Base-by-base conservation (phyloP, 2,797 vertebrate genomes). In the Cichlasoma orientale region DNA sequence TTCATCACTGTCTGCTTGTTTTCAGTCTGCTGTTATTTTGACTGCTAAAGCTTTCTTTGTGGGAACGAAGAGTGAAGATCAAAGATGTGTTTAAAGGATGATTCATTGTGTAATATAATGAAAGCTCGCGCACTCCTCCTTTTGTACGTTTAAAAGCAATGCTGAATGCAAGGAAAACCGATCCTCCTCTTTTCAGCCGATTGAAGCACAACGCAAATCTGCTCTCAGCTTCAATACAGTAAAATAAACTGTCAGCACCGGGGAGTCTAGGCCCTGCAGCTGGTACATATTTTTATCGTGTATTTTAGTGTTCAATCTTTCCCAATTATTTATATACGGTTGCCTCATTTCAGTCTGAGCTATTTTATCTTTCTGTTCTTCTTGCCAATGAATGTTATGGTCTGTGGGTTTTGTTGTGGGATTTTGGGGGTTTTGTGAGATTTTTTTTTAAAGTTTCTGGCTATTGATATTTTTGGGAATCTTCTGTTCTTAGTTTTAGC, bases 41-140 rank as follows among this genome's bases (percentile, higher is more conserved):
- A 70, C 38, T 72, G 29, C 29, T 50, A 59, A 72, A 56, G 23
- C 12, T 57, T 57, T 27, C 25, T 83, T 78, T 74, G 72, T 27
- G 47, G 56, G 74, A 90, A 50, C 50, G 41, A 68, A 50, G 61
- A 68, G 41, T 47, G 25, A 50, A 50, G 25, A 68, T 89, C 75
- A 92, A 88, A 92, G 84, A 77, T 71, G 21, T 68, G 41, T 68
- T 50, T 29, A 68, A 50, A 29, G 41, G 25, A n/a, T n/a, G 25
- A 68, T 25, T 91, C 79, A 84, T 66, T 82, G 68, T 80, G 81
- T 85, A 82, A 84, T 84, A 84, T 84, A 82, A 87, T 80, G 76
- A 59, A 83, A 54, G 80, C 71, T 27, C 78, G 86, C 19, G 56
- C 73, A 19, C 18, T 3, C 16, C 19, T 86, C 69, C 80, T 63